Conservation (phyloP, 2,113 vertebrate genomes). For the Corythornis cristatus region DNA sequence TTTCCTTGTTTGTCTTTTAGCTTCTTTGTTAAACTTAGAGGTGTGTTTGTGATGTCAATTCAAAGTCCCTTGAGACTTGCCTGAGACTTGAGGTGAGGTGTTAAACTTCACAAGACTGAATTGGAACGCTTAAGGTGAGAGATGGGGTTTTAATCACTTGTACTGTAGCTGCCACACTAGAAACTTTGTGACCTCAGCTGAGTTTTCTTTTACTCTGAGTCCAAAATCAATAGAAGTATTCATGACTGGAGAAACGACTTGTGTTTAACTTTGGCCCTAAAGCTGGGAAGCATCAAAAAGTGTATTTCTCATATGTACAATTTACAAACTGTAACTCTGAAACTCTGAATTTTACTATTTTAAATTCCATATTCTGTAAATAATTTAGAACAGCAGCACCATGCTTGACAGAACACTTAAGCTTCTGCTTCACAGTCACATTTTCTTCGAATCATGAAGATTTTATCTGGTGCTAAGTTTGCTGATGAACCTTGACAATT, state of each 20-base stretch:
- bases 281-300: conserved; percentile 16
- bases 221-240: conserved; percentile 70
- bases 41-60: conserved; percentile 73
- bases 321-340: conserved; percentile 39
- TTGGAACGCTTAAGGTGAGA: conserved; percentile 71
- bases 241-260: conserved; percentile 46
- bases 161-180: conserved; percentile 35
- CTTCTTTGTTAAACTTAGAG: conserved; percentile 73
- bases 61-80: conserved; percentile 59
- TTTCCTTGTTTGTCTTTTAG: conserved; percentile 28
- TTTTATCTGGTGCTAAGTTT: neutral
- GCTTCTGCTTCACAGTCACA: neutral
- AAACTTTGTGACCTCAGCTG: conserved; percentile 62
- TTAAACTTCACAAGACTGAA: conserved; percentile 69
- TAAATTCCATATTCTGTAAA: conserved; percentile 48
- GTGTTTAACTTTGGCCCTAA: conserved; percentile 49
- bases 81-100: conserved; percentile 71
- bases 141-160: conserved; percentile 73
- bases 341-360: conserved; percentile 33
- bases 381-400: conserved; percentile 34
- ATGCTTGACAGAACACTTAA: conserved; percentile 39
- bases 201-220: conserved; percentile 61
- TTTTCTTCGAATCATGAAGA: neutral
- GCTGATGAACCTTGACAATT: neutral
- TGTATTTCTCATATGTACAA: conserved; percentile 20